Evolutionary conservation across 2,113 vertebrate species (phyloP).

Genomic region (Notothenia coriiceps): DNA sequence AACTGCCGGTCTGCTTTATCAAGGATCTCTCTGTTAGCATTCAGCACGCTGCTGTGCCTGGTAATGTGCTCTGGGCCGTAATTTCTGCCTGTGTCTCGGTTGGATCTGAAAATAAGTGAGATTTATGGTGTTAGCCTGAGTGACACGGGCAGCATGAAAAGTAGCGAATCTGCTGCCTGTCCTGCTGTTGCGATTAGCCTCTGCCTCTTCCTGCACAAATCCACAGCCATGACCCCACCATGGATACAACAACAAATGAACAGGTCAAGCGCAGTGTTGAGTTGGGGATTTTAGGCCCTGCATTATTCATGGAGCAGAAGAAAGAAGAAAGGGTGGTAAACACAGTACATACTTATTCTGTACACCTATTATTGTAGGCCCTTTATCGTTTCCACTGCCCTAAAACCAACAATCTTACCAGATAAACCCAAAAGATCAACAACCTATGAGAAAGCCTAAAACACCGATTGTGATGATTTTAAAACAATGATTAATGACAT

Average conservation of each 20-base stretch:
- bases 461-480: slow-evolving; percentile 17
- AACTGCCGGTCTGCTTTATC: slow-evolving; percentile 77
- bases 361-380: slow-evolving; percentile 15
- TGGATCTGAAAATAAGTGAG: slow-evolving; percentile 85
- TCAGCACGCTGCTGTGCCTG: slow-evolving; percentile 69
- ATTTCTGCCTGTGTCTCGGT: slow-evolving; percentile 78
- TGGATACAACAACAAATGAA: slow-evolving; percentile 55
- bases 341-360: slow-evolving; percentile 6
- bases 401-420: slow-evolving; percentile 6
- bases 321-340: slow-evolving; percentile 31
- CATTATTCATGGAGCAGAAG: slow-evolving; percentile 64
- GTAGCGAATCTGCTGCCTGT: slow-evolving; percentile 54
- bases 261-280: slow-evolving; percentile 59
- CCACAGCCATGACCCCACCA: slow-evolving; percentile 51
- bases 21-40: slow-evolving; percentile 80
- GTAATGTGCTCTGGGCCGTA: slow-evolving; percentile 78
- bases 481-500: slow-evolving; percentile 34
- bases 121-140: slow-evolving; percentile 85
- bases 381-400: neutral
- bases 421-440: slow-evolving; percentile 19
- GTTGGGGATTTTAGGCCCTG: slow-evolving; percentile 28
- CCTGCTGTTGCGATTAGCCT: slow-evolving; percentile 57
- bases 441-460: neutral
- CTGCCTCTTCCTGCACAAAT: slow-evolving; percentile 46
- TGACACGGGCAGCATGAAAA: slow-evolving; percentile 81